Evolutionary conservation across 2,113 vertebrate genomes (phyloP), one percentile per base, ranked within the genome.

Genomic region (Dromiciops gliroides): DNA sequence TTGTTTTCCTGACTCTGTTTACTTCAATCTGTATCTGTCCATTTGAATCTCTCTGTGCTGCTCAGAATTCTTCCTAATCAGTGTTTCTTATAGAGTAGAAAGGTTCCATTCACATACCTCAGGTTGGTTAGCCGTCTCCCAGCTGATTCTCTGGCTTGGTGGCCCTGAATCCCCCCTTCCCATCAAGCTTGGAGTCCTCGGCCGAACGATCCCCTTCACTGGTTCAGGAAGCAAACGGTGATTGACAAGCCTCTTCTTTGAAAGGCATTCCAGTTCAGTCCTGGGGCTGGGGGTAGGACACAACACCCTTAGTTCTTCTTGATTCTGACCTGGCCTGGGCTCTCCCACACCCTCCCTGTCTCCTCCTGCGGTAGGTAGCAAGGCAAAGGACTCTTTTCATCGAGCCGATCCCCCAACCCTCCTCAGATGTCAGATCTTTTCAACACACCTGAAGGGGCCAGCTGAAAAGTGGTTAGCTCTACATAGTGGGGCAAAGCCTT

Each of bases 381-480:
- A 75, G 67, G 94, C 95, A 96, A 97, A 97, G 92, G 97, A 97
- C 97, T 97, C 98, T 51, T 98, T 96, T 96, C 97, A 97, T 51
- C 97, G 50, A 95, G 96, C 97, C 98, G 97, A 91, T 92, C 97
- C 96, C n/a, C 95, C 94, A 96, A 95, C 97, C 98, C 98, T 98
- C 96, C 99, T 99, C 99, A 96, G 97, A 98, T 99, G 98, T 99
- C 98, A 0, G 95, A 51, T 94, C 98, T 98, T 99, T 99, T 98
- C 99, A 99, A 97, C 98, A 98, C 95, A 97, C 98, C 98, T 95
- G 98, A 97, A 51, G 50, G 97, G 97, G 90, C 97, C 95, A 88
- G 96, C 44, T 83, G 67, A 89, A 3, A 47, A 60, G 75, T 51
- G 96, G 97, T 95, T 97, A 93, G 89, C 93, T 25, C 92, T 48